Base-by-base conservation (phyloP, 2,888 invertebrate genomes). In the Synanthedon andrenaeformis region DNA sequence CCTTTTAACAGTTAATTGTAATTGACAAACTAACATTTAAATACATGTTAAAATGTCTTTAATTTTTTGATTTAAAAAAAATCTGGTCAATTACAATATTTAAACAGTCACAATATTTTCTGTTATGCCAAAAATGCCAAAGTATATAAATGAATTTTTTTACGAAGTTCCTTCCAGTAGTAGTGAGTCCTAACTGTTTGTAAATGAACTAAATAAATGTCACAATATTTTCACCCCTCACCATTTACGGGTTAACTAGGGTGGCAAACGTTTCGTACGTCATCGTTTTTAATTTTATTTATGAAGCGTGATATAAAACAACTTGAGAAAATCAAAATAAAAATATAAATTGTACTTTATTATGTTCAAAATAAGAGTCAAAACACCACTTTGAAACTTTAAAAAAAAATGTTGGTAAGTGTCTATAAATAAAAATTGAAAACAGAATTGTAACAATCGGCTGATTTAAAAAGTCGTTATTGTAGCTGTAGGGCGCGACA, bases 221-320 rank as follows among this genome's bases (percentile, higher is more conserved):
- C 85, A 83, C 73, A 85, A 85, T 79, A 85, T 83, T 82, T 74
- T 76, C 67, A 67, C 69, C 78, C 82, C 77, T 71, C 67, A 54
- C 65, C 64, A 65, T 76, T 74, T 76, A 74, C 62, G 70, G 76
- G 78, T 77, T 82, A 81, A 81, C 74, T 80, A 76, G 79, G 82
- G 79, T 81, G 66, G 70, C 72, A 65, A 63, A 61, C 62, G 60
- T 74, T 68, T 76, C 75, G 74, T 77, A 71, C 70, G 65, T 66
- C 76, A 79, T 69, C 72, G 28, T 72, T 65, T 66, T 64, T 75
- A 85, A 84, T 84, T 84, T 80, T 77, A 86, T 86, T 86, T 86
- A 86, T 84, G 84, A 70, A 65, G 74, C 85, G 78, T 85, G 77
- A 78, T 75, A 67, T 67, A 0, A 10, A 3, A 10, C 10, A 35